phyloP scores from a whole-genome alignment of 2,888 invertebrate genomes.

The Acanthosoma haemorrhoidale region DNA sequence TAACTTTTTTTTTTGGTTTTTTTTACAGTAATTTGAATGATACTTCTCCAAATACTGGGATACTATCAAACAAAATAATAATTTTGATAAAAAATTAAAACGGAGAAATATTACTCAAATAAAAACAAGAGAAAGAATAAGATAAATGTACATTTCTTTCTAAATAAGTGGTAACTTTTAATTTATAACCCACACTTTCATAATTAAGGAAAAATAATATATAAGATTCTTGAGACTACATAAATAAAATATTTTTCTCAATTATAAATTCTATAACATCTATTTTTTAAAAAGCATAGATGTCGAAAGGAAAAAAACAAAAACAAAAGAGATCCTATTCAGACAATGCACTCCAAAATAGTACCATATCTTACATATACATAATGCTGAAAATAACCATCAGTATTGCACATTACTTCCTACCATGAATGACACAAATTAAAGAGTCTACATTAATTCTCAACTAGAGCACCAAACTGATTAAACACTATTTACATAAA shows the following conservation, averaged over 20 bases:
- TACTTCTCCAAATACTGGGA: conserved; percentile 16
- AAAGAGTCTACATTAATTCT: conserved; percentile 7
- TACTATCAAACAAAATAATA: not conserved
- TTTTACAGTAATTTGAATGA: not conserved
- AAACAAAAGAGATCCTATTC: not conserved
- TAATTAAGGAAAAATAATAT: not conserved
- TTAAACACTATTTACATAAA: conserved; percentile 3
- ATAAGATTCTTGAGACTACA: not conserved
- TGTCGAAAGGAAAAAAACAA: not conserved
- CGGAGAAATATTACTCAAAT: not conserved
- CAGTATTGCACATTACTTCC: conserved; percentile 7
- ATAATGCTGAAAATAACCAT: not conserved
- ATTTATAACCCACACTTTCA: conserved; percentile 1
- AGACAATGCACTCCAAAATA: not conserved
- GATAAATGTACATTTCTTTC: not conserved
- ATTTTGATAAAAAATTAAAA: not conserved
- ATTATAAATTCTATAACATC: conserved; percentile 15
- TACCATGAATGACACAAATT: not conserved
- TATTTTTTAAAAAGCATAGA: conserved; percentile 1
- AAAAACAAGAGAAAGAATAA: not conserved
- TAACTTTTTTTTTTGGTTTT: not conserved
- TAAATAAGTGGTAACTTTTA: conserved; percentile 21
- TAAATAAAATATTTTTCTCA: conserved; percentile 8
- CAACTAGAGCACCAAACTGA: conserved; percentile 14
- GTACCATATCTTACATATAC: not conserved